Conservation (phyloP, 2,113 vertebrate species). For the Limanda limanda region DNA sequence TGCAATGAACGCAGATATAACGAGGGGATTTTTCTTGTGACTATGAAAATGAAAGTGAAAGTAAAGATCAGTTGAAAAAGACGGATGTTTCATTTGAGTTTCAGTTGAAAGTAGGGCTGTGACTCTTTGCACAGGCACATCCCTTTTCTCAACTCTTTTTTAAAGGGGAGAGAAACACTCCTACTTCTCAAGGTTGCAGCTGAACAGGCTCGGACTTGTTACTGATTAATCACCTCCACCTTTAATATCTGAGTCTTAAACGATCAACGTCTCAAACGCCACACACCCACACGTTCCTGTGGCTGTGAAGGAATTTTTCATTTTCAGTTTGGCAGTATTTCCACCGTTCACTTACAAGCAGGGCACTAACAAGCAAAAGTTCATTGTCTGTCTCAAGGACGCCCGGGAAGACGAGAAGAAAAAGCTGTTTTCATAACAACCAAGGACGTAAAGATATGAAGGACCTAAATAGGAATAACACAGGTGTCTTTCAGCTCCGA, state of each 20-base stretch:
- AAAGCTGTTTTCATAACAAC: neutral
- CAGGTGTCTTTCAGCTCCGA: too few species aligned
- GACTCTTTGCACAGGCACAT: neutral
- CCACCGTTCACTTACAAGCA: neutral
- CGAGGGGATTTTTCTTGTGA: neutral
- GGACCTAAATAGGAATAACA: neutral
- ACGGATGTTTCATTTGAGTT: neutral
- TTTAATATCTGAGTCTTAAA: conserved; percentile 32
- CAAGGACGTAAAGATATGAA: neutral
- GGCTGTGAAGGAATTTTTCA: neutral
- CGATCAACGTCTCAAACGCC: neutral
- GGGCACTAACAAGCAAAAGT: too few species aligned
- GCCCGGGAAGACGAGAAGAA: too few species aligned
- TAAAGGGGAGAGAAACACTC: neutral
- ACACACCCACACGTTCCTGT: neutral
- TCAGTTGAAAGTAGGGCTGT: neutral
- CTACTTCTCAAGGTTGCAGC: conserved; percentile 40
- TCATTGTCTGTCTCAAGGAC: neutral
- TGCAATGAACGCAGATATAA: rapidly evolving
- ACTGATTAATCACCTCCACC: conserved; percentile 60
- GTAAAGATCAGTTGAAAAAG: conserved; percentile 6
- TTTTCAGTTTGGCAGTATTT: neutral
- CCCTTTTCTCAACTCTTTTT: neutral
- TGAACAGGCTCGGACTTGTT: conserved; percentile 13
- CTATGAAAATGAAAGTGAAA: conserved; percentile 57